Evolutionary conservation across 2,888 invertebrate species (phyloP).

Genomic region (Stegophylla sp.): DNA sequence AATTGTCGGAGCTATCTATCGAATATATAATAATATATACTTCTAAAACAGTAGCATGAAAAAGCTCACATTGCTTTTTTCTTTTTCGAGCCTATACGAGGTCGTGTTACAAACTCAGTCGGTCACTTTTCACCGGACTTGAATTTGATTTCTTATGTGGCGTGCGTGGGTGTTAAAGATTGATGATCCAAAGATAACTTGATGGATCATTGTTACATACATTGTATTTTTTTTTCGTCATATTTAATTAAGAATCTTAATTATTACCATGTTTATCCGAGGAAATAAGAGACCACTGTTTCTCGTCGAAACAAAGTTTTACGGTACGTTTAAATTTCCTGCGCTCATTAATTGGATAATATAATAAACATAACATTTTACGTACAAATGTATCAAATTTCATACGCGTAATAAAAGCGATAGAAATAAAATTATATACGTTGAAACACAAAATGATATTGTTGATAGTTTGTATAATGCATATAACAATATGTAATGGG

Average conservation of each 20-base stretch:
- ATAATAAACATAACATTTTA: neutral
- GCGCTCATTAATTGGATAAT: neutral
- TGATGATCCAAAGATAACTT: conserved; percentile 22
- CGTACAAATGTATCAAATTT: neutral
- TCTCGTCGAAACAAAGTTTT: neutral
- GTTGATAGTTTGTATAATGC: neutral
- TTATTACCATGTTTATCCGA: neutral
- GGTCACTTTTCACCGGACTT: conserved; percentile 1
- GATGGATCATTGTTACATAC: conserved; percentile 11
- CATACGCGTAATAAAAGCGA: neutral
- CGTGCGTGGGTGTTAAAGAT: neutral
- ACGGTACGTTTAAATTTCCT: neutral
- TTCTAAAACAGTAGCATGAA: neutral
- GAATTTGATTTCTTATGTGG: neutral
- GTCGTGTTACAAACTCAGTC: neutral
- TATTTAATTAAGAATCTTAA: conserved; percentile 18
- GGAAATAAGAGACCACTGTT: neutral
- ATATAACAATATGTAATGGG: neutral
- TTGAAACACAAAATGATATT: neutral
- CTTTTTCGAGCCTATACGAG: neutral
- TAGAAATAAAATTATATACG: neutral
- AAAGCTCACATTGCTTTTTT: neutral
- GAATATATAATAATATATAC: no score
- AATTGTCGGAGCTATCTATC: conserved; percentile 6
- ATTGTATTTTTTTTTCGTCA: neutral